Evolutionary conservation across 2,888 invertebrate genomes (phyloP).

Genomic region (Caenorhabditis imperialis): DNA sequence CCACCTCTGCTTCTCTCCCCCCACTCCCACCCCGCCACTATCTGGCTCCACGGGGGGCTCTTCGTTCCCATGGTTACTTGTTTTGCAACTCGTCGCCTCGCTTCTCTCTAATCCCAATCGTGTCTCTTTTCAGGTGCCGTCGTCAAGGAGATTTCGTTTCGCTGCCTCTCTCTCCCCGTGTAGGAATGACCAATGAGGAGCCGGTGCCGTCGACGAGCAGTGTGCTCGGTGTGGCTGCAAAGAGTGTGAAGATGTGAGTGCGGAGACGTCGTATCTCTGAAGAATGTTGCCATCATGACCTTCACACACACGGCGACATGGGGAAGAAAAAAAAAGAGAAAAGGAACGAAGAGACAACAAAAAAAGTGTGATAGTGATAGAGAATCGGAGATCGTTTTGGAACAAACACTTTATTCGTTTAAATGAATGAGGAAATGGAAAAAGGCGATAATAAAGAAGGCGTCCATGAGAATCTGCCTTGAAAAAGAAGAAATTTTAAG

Average conservation of each 20-base stretch:
- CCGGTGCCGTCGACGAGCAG: slow-evolving; percentile 45
- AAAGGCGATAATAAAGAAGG: no score
- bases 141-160: no score
- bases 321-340: slow-evolving; percentile 1
- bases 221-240: slow-evolving; percentile 36
- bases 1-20: slow-evolving; percentile 2
- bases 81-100: neutral
- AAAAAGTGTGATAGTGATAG: no score
- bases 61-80: slow-evolving; percentile 44
- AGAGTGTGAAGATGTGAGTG: slow-evolving; percentile 43
- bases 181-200: slow-evolving; percentile 48
- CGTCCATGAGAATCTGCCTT: no score
- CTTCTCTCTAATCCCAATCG: slow-evolving; percentile 4
- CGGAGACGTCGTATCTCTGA: no score
- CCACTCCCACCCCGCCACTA: neutral
- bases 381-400: no score
- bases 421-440: no score
- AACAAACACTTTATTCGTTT: no score
- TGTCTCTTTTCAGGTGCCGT: slow-evolving; percentile 23
- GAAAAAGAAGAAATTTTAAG: no score
- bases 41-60: neutral
- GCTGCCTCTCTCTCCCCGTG: neutral
- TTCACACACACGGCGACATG: slow-evolving; percentile 1
- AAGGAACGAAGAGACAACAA: slow-evolving; percentile 1
- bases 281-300: neutral